phyloP scores from a whole-genome alignment of 2,113 vertebrate genomes.

The Nycticryphes semicollaris region DNA sequence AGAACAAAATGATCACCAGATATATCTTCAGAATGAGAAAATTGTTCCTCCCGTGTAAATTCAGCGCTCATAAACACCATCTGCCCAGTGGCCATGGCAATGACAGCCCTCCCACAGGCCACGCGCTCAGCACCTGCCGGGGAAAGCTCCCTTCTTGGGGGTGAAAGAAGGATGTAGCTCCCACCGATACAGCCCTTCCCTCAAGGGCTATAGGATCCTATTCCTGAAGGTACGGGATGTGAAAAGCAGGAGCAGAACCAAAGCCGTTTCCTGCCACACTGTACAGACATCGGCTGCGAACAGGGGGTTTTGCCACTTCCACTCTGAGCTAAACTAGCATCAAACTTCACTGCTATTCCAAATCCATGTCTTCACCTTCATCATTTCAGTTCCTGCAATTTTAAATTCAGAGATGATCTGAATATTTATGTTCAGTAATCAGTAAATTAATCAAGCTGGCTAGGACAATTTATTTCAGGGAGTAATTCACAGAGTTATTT shows the following conservation, averaged over 20 bases:
- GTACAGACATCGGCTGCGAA: background rate
- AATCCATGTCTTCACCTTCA: background rate
- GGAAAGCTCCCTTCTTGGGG: background rate
- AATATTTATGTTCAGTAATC: conserved; percentile 62
- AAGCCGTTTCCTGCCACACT: background rate
- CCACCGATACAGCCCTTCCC: background rate
- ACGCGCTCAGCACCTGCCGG: background rate
- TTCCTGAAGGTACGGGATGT: background rate
- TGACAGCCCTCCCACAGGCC: background rate
- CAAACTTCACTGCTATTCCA: background rate
- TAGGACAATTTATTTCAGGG: conserved; percentile 52
- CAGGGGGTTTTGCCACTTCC: background rate
- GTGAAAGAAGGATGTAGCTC: background rate
- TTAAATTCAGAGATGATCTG: conserved; percentile 33
- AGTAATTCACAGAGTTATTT: conserved; percentile 35
- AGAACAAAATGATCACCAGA: background rate
- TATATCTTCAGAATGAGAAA: background rate
- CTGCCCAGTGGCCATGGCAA: rapidly evolving
- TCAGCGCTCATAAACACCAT: background rate
- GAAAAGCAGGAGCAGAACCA: background rate
- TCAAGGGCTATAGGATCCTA: background rate
- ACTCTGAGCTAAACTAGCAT: background rate
- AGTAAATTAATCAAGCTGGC: conserved; percentile 49
- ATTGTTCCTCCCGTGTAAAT: background rate
- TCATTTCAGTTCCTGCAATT: conserved; percentile 22